Percentiles rank a stretch among this genome's conserved stretches.
phyloP scores from a whole-genome alignment of 2,797 vertebrate species.

The Threskiornis aethiopicus region DNA sequence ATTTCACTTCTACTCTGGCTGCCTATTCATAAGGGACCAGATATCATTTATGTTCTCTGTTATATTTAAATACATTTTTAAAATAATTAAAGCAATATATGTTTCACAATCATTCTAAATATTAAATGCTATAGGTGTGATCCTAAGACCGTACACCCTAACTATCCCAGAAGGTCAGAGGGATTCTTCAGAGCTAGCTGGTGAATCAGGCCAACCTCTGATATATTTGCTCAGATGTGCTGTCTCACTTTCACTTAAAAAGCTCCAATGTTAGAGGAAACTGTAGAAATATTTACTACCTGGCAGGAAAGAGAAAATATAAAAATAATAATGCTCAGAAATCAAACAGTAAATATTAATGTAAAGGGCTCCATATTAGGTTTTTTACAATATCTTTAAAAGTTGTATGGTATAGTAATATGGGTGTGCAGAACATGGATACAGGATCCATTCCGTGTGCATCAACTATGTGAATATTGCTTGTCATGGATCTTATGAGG shows the following conservation, averaged over 20 bases:
- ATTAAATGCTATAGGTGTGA: background rate
- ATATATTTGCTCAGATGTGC: background rate
- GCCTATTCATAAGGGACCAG: background rate
- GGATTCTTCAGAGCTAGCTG: background rate
- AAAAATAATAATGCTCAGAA: background rate
- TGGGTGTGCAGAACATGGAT: background rate
- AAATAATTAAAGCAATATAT: background rate
- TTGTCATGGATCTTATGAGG: background rate
- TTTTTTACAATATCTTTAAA: background rate
- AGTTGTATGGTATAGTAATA: background rate
- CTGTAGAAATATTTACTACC: background rate
- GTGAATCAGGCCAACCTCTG: background rate
- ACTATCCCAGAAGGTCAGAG: background rate
- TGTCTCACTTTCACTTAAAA: background rate
- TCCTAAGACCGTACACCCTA: background rate
- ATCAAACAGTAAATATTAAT: background rate
- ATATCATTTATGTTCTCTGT: background rate
- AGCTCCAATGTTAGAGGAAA: background rate
- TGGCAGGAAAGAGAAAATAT: background rate
- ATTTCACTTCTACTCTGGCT: background rate
- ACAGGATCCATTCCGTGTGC: background rate
- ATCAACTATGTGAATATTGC: background rate
- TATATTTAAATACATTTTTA: rapidly evolving
- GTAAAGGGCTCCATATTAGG: background rate
- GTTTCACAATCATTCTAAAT: background rate